These are phyloP conservation scores for Halichoeres trimaculatus DNA, from an alignment of 2,113 vertebrate species.

Conservation along the genomic window DNA sequence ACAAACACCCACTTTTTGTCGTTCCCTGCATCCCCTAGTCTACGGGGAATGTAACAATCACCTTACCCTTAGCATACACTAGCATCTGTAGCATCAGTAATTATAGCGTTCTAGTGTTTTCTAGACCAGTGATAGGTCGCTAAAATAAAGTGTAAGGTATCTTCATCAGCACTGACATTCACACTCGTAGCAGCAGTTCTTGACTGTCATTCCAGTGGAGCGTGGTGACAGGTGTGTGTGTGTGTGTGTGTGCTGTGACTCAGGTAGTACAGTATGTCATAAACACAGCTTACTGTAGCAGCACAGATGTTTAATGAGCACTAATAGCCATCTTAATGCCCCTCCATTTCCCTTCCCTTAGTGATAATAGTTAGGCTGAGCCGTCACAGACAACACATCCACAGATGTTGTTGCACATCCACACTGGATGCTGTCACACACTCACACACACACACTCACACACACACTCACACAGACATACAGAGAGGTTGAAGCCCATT, in stretches of 20 bases:
- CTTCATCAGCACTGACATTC: neutral
- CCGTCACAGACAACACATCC: neutral
- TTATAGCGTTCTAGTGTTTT: no score
- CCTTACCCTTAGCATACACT: no score
- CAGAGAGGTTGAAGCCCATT: constrained; percentile 13
- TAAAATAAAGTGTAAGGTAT: neutral
- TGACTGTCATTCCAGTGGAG: neutral
- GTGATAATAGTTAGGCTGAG: constrained; percentile 23
- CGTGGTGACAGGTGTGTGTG: neutral
- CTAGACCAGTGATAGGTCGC: neutral
- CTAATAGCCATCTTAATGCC: constrained; percentile 13
- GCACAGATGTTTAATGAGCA: constrained; percentile 47
- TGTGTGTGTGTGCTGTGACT: neutral
- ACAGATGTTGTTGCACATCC: constrained; percentile 8
- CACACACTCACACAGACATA: constrained; percentile 6
- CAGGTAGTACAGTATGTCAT: constrained; percentile 18
- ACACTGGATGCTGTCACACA: constrained; percentile 2
- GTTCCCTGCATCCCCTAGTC: no score
- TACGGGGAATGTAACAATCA: no score
- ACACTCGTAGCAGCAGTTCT: neutral
- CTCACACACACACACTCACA: constrained; percentile 14
- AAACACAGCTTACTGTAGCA: constrained; percentile 3
- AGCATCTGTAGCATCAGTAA: no score
- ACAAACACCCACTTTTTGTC: no score
- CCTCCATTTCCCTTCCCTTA: constrained; percentile 4